These are phyloP conservation scores for Tenebrio molitor DNA, from an alignment of 1,140 invertebrate species.

Conservation along the genomic window DNA sequence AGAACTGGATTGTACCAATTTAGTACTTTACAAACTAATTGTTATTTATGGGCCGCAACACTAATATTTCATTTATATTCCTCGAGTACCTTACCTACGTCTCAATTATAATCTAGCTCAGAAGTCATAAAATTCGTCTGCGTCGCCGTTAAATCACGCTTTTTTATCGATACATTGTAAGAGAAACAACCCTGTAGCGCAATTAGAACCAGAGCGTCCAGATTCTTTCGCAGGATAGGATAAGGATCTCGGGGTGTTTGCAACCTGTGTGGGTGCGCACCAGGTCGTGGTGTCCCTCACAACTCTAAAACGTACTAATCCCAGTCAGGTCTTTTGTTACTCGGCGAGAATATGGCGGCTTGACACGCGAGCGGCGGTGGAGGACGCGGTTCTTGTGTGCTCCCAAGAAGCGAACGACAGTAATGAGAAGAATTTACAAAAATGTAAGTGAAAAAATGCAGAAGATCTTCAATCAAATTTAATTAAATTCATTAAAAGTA, in stretches of 20 bases:
- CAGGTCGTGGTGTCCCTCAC: constrained; percentile 2
- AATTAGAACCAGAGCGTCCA: neutral
- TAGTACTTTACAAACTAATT: constrained; percentile 53
- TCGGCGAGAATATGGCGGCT: constrained; percentile 16
- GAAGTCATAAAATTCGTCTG: constrained; percentile 38
- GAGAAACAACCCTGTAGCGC: neutral
- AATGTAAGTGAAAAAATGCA: no score
- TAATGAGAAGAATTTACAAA: no score
- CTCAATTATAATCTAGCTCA: constrained; percentile 53
- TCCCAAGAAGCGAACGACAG: no score
- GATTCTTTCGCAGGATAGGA: neutral
- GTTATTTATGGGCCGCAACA: constrained; percentile 52
- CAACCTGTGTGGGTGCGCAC: constrained; percentile 10
- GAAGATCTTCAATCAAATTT: no score
- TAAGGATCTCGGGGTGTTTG: constrained; percentile 10
- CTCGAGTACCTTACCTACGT: constrained; percentile 49
- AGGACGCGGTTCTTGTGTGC: no score
- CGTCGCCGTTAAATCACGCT: constrained; percentile 2
- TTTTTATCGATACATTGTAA: neutral
- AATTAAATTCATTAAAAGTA: no score
- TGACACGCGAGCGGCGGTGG: constrained; percentile 9
- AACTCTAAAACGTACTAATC: constrained; percentile 45
- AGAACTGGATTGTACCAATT: constrained; percentile 40
- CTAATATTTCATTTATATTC: constrained; percentile 58
- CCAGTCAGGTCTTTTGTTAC: constrained; percentile 44